Evolutionary conservation across 2,888 invertebrate species (phyloP).

Genomic region (Boloria selene): DNA sequence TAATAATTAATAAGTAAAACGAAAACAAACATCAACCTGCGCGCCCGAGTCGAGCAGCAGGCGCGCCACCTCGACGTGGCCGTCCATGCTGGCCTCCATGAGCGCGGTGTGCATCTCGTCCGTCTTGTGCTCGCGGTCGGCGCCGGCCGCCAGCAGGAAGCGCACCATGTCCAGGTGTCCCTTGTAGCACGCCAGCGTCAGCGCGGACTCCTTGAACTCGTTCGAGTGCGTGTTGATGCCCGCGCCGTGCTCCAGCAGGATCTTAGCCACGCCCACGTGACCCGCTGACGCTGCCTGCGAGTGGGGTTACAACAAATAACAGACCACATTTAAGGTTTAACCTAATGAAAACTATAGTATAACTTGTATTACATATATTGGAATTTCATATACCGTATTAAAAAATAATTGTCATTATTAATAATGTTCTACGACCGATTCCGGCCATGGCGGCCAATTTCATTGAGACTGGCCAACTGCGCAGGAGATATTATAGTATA

Average conservation of each 20-base stretch:
- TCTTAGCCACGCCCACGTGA: constrained; percentile 95
- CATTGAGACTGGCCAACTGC: too few species aligned
- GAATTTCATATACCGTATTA: too few species aligned
- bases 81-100: constrained; percentile 99
- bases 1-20: background rate
- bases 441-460: too few species aligned
- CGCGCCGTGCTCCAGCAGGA: constrained; percentile 95
- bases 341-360: too few species aligned
- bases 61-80: constrained; percentile 98
- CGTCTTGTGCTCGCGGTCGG: constrained; percentile 98
- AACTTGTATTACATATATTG: too few species aligned
- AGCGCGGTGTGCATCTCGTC: constrained; percentile 99
- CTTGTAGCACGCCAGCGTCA: constrained; percentile 97
- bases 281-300: constrained; percentile 94
- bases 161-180: constrained; percentile 98
- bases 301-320: too few species aligned
- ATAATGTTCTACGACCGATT: too few species aligned
- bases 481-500: too few species aligned
- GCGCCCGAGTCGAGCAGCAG: constrained; percentile 97
- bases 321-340: too few species aligned
- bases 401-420: too few species aligned
- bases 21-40: constrained; percentile 81
- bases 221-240: constrained; percentile 99
- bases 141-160: constrained; percentile 96
- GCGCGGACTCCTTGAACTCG: constrained; percentile 99